Conservation (phyloP, 2,113 vertebrate genomes). For the Labeo rohita region DNA sequence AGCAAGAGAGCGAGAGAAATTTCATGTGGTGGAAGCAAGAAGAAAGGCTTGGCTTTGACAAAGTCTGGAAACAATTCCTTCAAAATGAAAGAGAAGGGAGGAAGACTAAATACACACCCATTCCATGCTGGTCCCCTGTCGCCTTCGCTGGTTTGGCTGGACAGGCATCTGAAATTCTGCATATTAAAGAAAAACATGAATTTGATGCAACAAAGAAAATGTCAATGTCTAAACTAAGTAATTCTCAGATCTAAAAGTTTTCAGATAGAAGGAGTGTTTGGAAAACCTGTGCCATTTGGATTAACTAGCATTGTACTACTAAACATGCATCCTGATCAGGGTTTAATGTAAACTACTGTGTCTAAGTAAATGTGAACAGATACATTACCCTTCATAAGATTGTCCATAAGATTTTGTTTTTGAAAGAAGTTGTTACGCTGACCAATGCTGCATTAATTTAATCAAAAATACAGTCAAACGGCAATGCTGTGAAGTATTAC, state of each 20-base stretch:
- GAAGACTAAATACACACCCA: neutral
- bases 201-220: neutral
- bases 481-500: too few relatives aligned
- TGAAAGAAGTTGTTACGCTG: too few relatives aligned
- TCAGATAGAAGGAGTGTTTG: neutral
- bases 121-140: neutral
- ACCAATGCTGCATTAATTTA: neutral
- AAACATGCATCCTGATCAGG: neutral
- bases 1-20: neutral
- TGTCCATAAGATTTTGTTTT: neutral
- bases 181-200: neutral
- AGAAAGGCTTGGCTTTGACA: slow-evolving; percentile 27
- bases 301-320: neutral
- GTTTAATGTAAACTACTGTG: neutral
- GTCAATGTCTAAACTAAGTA: neutral
- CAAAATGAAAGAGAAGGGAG: neutral
- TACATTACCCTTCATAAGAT: neutral
- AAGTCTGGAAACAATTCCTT: slow-evolving; percentile 71
- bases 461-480: too few relatives aligned
- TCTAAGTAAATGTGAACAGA: neutral
- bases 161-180: neutral
- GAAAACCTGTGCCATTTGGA: neutral
- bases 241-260: neutral
- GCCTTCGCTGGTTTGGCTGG: neutral
- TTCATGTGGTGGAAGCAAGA: slow-evolving; percentile 16